Evolutionary conservation across 2,113 vertebrate genomes (phyloP).

Genomic region (Hylia prasina): DNA sequence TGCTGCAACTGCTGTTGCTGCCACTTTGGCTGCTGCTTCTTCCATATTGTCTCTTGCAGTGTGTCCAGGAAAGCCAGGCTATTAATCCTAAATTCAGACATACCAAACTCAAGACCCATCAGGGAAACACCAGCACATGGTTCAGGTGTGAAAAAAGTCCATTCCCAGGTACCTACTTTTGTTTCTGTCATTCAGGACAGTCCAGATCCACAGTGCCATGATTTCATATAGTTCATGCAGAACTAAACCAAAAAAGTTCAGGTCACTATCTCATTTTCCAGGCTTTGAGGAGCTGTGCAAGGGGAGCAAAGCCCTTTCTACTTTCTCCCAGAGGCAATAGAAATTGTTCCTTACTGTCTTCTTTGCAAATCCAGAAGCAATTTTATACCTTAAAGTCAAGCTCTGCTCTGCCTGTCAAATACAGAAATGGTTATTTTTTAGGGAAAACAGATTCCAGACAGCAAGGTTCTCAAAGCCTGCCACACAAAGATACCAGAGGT

Average conservation of each 20-base stretch:
- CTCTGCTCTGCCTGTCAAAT: not conserved
- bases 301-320: not conserved
- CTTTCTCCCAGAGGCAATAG: not conserved
- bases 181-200: not conserved
- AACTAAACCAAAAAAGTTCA: not conserved
- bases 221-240: not conserved
- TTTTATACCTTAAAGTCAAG: not conserved
- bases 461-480: not conserved
- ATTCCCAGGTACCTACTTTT: not conserved
- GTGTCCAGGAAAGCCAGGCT: not conserved
- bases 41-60: conserved; percentile 13
- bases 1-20: conserved; percentile 54
- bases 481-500: not conserved
- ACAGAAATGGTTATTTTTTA: not conserved
- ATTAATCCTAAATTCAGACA: not conserved
- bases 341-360: not conserved
- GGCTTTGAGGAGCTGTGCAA: not conserved
- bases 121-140: not conserved
- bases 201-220: not conserved
- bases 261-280: not conserved
- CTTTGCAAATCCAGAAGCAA: not conserved
- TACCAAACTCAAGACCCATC: not conserved
- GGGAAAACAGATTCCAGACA: not conserved
- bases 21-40: conserved; percentile 59
- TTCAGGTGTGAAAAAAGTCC: not conserved